These are phyloP conservation scores for Onthophagus taurus DNA, from an alignment of 1,140 invertebrate species.

Conservation along the genomic window DNA sequence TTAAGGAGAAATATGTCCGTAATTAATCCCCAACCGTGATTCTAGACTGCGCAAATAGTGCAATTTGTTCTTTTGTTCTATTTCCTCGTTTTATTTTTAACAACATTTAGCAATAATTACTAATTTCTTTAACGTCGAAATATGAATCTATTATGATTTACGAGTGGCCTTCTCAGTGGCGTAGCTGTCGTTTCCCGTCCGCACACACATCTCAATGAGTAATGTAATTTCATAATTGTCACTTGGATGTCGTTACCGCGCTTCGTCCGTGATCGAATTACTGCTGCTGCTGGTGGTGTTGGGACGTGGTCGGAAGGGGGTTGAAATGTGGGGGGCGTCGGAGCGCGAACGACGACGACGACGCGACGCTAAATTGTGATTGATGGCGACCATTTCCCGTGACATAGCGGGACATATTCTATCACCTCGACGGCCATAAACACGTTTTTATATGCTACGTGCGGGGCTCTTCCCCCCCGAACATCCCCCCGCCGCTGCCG, in stretches of 20 bases:
- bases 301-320: too few relatives aligned
- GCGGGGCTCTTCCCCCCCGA: too few relatives aligned
- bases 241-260: constrained; percentile 30
- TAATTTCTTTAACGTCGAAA: constrained; percentile 8
- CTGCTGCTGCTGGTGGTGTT: constrained; percentile 11
- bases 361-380: constrained; percentile 30
- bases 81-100: constrained; percentile 5
- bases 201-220: constrained; percentile 31
- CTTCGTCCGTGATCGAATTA: constrained; percentile 22
- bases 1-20: constrained; percentile 11
- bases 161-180: constrained; percentile 24
- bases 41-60: neutral
- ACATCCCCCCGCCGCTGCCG: too few relatives aligned
- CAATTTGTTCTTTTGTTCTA: too few relatives aligned
- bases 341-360: constrained; percentile 18
- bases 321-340: too few relatives aligned
- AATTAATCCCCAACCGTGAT: constrained; percentile 10
- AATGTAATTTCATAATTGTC: constrained; percentile 37
- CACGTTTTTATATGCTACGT: constrained; percentile 34
- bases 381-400: constrained; percentile 32
- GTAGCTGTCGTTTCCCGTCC: constrained; percentile 25
- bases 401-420: constrained; percentile 29
- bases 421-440: constrained; percentile 33
- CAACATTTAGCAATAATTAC: constrained; percentile 9
- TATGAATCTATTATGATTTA: constrained; percentile 28